Percentiles rank a stretch among this genome's conserved stretches.
phyloP scores from a whole-genome alignment of 1,140 invertebrate species.

The Eumaeus atala region DNA sequence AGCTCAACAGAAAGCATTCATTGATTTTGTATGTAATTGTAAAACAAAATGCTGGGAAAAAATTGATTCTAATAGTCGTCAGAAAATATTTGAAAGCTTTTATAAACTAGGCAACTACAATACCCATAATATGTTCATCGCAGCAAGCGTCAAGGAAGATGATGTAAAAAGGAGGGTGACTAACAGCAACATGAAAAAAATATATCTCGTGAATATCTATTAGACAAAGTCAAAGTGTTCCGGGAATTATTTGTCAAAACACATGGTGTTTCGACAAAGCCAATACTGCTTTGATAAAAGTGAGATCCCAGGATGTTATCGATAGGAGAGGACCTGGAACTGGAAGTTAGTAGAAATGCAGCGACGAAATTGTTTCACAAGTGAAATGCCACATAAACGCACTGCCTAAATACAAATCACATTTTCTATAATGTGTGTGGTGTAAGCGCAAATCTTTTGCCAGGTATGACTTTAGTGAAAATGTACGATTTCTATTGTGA shows the following conservation, averaged over 20 bases:
- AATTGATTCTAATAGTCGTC: too few species aligned
- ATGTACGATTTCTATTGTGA: slow-evolving; percentile 18
- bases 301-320: slow-evolving; percentile 11
- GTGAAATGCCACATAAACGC: slow-evolving; percentile 15
- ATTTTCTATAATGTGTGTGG: slow-evolving; percentile 8
- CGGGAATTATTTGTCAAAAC: slow-evolving; percentile 16
- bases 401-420: slow-evolving; percentile 16
- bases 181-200: slow-evolving; percentile 13
- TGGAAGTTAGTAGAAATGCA: slow-evolving; percentile 15
- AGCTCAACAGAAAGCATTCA: neutral
- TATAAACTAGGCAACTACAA: too few species aligned
- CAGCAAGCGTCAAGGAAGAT: slow-evolving; percentile 1
- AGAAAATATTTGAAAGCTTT: too few species aligned
- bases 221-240: slow-evolving; percentile 4
- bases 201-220: neutral
- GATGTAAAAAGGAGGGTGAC: slow-evolving; percentile 16
- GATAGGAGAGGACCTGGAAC: slow-evolving; percentile 16
- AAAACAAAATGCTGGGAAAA: slow-evolving; percentile 5
- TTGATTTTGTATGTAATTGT: slow-evolving; percentile 5
- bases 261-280: slow-evolving; percentile 12
- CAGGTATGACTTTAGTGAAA: slow-evolving; percentile 18
- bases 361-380: slow-evolving; percentile 12
- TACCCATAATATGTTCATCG: too few species aligned
- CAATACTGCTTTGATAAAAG: slow-evolving; percentile 14
- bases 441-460: slow-evolving; percentile 12